phyloP scores from a whole-genome alignment of 1,140 invertebrate genomes.

The Sogatella furcifera region DNA sequence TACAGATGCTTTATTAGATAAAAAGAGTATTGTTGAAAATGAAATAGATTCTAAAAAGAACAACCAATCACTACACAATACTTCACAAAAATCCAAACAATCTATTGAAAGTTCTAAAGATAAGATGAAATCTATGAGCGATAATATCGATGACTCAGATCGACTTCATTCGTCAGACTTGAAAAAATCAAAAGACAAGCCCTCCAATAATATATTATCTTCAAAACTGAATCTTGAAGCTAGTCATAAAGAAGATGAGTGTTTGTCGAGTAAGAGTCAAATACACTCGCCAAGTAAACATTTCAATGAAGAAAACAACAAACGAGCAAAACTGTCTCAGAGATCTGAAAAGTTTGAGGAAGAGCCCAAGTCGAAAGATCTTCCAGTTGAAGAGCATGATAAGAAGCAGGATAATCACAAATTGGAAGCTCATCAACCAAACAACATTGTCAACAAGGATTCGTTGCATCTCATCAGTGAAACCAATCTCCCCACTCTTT shows the following conservation, averaged over 20 bases:
- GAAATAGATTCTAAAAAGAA: conserved; percentile 6
- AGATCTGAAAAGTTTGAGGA: background rate
- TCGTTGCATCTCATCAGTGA: too few species aligned
- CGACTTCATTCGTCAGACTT: background rate
- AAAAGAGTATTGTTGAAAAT: conserved; percentile 14
- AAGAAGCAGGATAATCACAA: background rate
- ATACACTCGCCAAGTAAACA: too few species aligned
- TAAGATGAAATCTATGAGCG: too few species aligned
- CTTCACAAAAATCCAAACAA: background rate
- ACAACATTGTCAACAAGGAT: background rate
- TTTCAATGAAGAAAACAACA: too few species aligned
- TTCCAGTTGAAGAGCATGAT: too few species aligned
- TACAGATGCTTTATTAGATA: conserved; percentile 14
- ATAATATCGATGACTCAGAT: conserved; percentile 4
- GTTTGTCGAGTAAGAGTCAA: too few species aligned
- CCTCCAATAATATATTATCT: conserved; percentile 15
- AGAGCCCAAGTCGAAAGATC: background rate
- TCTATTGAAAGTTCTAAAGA: background rate
- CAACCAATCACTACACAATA: background rate
- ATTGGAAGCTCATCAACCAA: background rate
- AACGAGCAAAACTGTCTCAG: too few species aligned
- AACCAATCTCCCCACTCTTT: conserved; percentile 4
- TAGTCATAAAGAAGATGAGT: too few species aligned
- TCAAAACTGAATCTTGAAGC: too few species aligned
- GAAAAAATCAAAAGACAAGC: conserved; percentile 2